phyloP scores from a whole-genome alignment of 2,797 vertebrate species.

The Xenopus petersii region DNA sequence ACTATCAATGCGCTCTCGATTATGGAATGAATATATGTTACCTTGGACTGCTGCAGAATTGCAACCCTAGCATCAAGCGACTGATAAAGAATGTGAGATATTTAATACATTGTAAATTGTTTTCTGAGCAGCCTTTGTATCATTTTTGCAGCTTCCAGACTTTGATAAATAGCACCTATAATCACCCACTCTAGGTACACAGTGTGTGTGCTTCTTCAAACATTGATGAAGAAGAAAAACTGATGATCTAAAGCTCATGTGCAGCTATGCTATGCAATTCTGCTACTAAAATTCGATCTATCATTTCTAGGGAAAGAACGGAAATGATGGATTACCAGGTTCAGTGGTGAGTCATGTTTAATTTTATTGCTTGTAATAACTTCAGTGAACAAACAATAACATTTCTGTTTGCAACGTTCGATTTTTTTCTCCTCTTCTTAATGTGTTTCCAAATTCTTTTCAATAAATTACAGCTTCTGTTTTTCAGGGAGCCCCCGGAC shows the following conservation, averaged over 20 bases:
- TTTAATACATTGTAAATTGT: conserved; percentile 22
- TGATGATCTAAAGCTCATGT: conserved; percentile 50
- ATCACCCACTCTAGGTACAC: conserved; percentile 46
- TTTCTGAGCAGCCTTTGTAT: conserved; percentile 31
- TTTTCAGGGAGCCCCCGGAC: conserved; percentile 82
- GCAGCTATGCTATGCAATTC: conserved; percentile 45
- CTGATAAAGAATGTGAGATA: conserved; percentile 5
- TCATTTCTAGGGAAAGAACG: conserved; percentile 81
- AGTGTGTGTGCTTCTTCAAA: conserved; percentile 42
- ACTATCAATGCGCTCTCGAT: too few relatives aligned
- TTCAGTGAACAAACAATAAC: conserved; percentile 49
- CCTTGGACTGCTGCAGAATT: not conserved
- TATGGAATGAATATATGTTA: too few relatives aligned
- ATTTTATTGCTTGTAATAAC: conserved; percentile 49
- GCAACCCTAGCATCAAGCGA: not conserved
- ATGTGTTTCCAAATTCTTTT: conserved; percentile 21
- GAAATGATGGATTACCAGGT: conserved; percentile 93
- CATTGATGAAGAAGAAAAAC: conserved; percentile 45
- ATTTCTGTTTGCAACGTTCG: conserved; percentile 42
- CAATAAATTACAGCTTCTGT: conserved; percentile 42
- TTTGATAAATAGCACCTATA: conserved; percentile 42
- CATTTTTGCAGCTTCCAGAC: conserved; percentile 35
- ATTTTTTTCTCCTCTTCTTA: conserved; percentile 12
- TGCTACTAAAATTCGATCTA: conserved; percentile 43
- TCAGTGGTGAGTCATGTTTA: conserved; percentile 76